These are phyloP conservation scores for human DNA, from an alignment of 2,113 vertebrate genomes.

Conservation along the genomic window GRCh38 chr7:40846001-40846500, in stretches of 20 bases:
- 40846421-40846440: conserved; percentile 40
- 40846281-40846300: conserved; percentile 63
- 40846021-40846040: conserved; percentile 66
- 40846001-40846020: conserved; percentile 53
- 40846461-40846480: conserved; percentile 37
- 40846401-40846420: background rate
- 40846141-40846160: conserved; percentile 73
- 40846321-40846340: conserved; percentile 43
- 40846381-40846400: background rate
- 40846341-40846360: conserved; percentile 60
- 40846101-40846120: conserved; percentile 77
- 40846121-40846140: conserved; percentile 78
- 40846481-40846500: conserved; percentile 66
- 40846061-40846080: conserved; percentile 76
- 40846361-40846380: conserved; percentile 13
- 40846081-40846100: conserved; percentile 75
- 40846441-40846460: conserved; percentile 7
- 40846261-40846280: conserved; percentile 64
- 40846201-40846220: conserved; percentile 67
- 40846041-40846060: conserved; percentile 73
- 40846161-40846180: conserved; percentile 79
- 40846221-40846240: conserved; percentile 59
- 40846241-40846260: conserved; percentile 64
- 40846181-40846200: conserved; percentile 74
- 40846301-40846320: conserved; percentile 71